Evolutionary conservation across 2,797 vertebrate genomes (phyloP).

Genomic region (Enoplosus armatus): DNA sequence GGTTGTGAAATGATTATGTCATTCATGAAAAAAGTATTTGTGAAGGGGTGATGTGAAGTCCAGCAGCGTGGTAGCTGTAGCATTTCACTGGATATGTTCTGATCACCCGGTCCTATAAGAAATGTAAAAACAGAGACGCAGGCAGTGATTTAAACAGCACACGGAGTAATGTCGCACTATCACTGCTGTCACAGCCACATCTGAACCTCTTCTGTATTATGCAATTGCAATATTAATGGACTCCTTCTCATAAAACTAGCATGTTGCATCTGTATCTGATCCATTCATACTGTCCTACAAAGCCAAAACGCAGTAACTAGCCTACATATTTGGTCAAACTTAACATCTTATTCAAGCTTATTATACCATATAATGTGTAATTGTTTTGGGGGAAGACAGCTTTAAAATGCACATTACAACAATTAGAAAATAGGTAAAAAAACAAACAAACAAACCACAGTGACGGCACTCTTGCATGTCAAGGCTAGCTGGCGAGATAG

Average conservation of each 20-base stretch:
- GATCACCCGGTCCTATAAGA: background rate
- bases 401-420: background rate
- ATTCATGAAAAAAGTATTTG: no score
- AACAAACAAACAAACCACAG: background rate
- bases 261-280: constrained; percentile 15
- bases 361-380: background rate
- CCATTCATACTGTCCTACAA: background rate
- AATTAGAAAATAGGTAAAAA: background rate
- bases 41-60: no score
- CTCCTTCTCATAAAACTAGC: constrained; percentile 11
- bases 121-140: background rate
- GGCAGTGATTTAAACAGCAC: constrained; percentile 23
- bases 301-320: background rate
- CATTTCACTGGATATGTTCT: background rate
- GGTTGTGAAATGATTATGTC: no score
- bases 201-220: background rate
- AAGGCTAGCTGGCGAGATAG: background rate
- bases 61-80: no score
- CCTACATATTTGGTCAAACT: background rate
- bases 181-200: constrained; percentile 17
- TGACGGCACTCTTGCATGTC: no score
- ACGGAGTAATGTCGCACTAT: background rate
- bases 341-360: background rate
- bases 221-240: constrained; percentile 28
- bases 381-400: background rate